phyloP scores from a whole-genome alignment of 1,140 invertebrate species.

The Oryzaephilus surinamensis region DNA sequence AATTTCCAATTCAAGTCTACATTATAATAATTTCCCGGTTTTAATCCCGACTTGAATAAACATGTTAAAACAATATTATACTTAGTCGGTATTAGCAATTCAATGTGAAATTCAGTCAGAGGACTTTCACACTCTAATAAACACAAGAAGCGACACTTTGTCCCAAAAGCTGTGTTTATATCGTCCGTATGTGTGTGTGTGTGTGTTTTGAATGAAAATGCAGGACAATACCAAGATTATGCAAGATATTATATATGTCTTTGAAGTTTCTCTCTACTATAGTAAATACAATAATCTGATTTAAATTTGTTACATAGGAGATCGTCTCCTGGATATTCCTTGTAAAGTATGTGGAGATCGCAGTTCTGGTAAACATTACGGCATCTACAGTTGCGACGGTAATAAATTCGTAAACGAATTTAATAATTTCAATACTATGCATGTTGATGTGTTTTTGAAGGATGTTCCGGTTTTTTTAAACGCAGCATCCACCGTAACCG shows the following conservation, averaged over 20 bases:
- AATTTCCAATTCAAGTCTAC: background rate
- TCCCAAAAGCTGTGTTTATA: too few species aligned
- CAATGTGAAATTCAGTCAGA: too few species aligned
- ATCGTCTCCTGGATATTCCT: constrained; percentile 86
- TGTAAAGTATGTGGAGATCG: constrained; percentile 95
- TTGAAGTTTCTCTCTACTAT: too few species aligned
- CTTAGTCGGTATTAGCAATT: too few species aligned
- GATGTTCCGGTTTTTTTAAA: constrained; percentile 96
- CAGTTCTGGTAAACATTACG: constrained; percentile 95
- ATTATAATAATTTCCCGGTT: too few species aligned
- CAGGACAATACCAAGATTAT: too few species aligned
- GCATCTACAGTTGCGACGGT: constrained; percentile 96
- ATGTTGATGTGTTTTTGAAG: constrained; percentile 43
- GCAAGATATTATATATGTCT: constrained; percentile 4
- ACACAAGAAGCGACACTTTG: too few species aligned
- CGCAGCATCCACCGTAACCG: constrained; percentile 90
- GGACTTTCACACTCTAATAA: too few species aligned
- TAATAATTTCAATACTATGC: background rate
- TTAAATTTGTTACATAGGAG: constrained; percentile 48
- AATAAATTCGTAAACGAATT: constrained; percentile 31
- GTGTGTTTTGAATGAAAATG: too few species aligned
- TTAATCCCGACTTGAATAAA: too few species aligned
- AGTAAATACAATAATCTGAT: background rate
- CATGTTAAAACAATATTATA: background rate
- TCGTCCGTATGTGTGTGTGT: too few species aligned